phyloP scores from a whole-genome alignment of 2,888 invertebrate species.

The Hydroisotoma schaefferi region DNA sequence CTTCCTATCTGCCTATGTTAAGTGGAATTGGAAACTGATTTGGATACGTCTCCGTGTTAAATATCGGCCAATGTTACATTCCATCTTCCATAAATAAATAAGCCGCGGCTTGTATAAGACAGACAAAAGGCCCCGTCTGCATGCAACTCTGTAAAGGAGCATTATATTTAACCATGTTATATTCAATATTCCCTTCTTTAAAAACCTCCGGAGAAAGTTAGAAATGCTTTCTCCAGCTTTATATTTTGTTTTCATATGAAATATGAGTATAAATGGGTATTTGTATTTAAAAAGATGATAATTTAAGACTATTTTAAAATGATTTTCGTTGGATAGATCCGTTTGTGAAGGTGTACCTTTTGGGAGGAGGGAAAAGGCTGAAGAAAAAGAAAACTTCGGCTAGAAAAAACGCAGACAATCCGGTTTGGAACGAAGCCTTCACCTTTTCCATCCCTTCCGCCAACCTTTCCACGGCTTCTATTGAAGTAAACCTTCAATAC shows the following conservation, averaged over 20 bases:
- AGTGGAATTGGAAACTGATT: no score
- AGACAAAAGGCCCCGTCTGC: no score
- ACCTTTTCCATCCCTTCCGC: constrained; percentile 77
- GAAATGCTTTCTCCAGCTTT: background rate
- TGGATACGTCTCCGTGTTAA: no score
- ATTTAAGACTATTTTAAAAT: background rate
- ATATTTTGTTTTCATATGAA: background rate
- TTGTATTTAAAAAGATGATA: background rate
- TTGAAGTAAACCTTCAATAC: constrained; percentile 69
- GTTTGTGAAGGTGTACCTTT: constrained; percentile 78
- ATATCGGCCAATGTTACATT: no score
- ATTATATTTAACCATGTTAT: no score
- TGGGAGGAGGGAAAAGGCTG: constrained; percentile 77
- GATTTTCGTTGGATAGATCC: constrained; percentile 63
- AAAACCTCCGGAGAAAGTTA: no score
- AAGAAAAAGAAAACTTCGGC: constrained; percentile 86
- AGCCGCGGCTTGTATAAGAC: no score
- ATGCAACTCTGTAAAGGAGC: no score
- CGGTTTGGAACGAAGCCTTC: constrained; percentile 89
- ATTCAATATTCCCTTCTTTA: no score
- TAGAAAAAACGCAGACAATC: constrained; percentile 69
- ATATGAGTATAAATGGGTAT: no score
- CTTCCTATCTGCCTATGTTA: no score
- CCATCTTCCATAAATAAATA: no score
- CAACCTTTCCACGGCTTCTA: constrained; percentile 69